Base-by-base conservation (phyloP, 2,888 invertebrate species). In the Elaeidobius kamerunicus region DNA sequence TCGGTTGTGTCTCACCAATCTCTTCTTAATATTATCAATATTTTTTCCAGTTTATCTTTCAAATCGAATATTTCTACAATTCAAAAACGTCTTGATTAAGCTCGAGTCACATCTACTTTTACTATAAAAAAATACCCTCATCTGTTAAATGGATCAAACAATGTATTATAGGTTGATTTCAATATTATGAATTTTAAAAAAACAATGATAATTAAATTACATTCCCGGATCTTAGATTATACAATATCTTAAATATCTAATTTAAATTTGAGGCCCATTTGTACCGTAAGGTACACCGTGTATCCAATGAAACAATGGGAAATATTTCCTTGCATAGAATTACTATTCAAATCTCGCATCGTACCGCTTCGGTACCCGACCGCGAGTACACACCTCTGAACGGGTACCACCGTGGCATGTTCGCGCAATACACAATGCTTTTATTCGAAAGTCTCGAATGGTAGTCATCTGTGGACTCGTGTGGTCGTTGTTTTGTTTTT, bases 371-470 rank as follows among this genome's bases (percentile, higher is more conserved):
- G 52, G 52, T 55, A 50, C 52, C 34, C 48, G 41, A 40, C 18
- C 45, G 32, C 46, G 19, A 20, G 44, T 45, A 53, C 52, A 53
- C 53, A 47, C 51, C 50, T 51, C 30, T 50, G 14, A 44, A 50
- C 47, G 53, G 38, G 53, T 54, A 55, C 54, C 51, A 57, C 40
- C 55, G 50, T 40, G 27, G 27, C 36, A 52, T 40, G 30, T 41
- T 41, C 41, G 35, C 50, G 54, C 49, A 50, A 44, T 49, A 45
- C 54, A 50, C 46, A 55, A 55, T 46, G 42, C 46, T 45, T 46
- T 50, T 50, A 55, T 51, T 55, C 51, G 55, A 55, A 55, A 55
- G 51, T 47, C 40, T 47, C 38, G 27, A 43, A 49, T 49, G 49
- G 40, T 46, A 55, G 54, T 55, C 36, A 38, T 49, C 39, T 19